Base-by-base conservation (phyloP, 2,797 vertebrate genomes). In the Microhierax caerulescens region DNA sequence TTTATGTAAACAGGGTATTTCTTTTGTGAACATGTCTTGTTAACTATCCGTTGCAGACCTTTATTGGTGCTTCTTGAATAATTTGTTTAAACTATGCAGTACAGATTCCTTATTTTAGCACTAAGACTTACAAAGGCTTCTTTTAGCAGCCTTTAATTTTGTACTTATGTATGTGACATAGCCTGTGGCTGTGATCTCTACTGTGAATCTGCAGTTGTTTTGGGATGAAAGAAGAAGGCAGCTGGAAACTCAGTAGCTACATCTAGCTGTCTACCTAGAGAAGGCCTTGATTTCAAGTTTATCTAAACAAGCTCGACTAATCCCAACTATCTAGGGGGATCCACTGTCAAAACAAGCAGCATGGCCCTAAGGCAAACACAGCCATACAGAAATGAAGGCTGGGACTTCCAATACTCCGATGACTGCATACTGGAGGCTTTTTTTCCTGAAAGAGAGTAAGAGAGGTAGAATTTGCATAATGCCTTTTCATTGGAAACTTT, bases 251-350 rank as follows among this genome's bases (percentile, higher is more conserved):
- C 98, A 95, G 98, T 98, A 99, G 98, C 98, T 99, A 98, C 98
- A 99, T 99, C 98, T 98, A 98, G 98, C 98, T 98, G 98, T 99
- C 99, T 99, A 99, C 98, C 98, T 98, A 98, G 99, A 99, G 98
- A 99, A 98, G 98, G 98, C 99, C 99, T 99, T 98, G 98, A 98
- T 98, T 98, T 98, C 98, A 98, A 99, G 98, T 99, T 99, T 99
- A 99, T 99, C 99, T 99, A 99, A 99, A 99, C 99, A 99, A 99
- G 99, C 99, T 99, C 98, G 98, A 99, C 99, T 99, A 99, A 99
- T 99, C 99, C 99, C 98, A 99, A 99, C 98, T 99, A 99, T 99
- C 99, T 98, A 98, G 99, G 99, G 98, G 99, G 99, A 99, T 99
- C 98, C 98, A 99, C 99, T 99, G 99, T 99, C 99, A 99, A 99